Evolutionary conservation across 2,113 vertebrate species (phyloP), one percentile per base, ranked within the genome.

Genomic region (Malurus elegans): DNA sequence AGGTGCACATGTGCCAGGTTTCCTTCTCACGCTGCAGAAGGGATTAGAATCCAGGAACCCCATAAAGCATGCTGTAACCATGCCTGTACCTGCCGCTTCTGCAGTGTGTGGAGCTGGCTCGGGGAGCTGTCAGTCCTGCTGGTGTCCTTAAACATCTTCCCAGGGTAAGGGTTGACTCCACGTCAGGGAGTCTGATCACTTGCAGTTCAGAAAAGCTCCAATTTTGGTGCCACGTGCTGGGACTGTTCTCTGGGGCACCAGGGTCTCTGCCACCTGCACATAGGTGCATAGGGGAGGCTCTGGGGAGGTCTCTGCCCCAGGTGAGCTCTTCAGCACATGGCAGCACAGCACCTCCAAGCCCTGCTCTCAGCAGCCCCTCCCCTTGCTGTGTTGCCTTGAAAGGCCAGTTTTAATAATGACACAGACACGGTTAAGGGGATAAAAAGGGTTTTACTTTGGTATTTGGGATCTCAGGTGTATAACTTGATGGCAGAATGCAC

Each of bases 31-130:
- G 45, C 24, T 36, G 32, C 17, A 56, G 53, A 75, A 64, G n/a
- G 31, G 36, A 90, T 40, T 90, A 87, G 21, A 61, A 40, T 31
- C 70, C 8, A 6, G 24, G 36, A 48, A 23, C 26, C 18, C 60
- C 25, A 40, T 18, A 88, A 74, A 79, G 9, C 42, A 8, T 18
- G 4, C 28, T n/a, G 13, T 54, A 47, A 62, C 47, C 6, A 4
- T 56, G 57, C 6, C 48, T 17, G 8, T 62, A 25, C 18, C 57
- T 60, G 44, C 47, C 34, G 25, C 42, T 83, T 40, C 54, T 70
- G 28, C 0, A 1, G 42, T 16, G 5, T 11, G 15, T 78, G 53
- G 15, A 42, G 40, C 0, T 61, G 21, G n/a, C n/a, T 66, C 70
- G 18, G 14, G 58, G 62, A 72, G 24, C 9, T 9, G 45, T 36